Percentiles rank a stretch among this genome's conserved stretches.
phyloP scores from a whole-genome alignment of 2,113 vertebrate genomes.

The Syrmaticus mikado region DNA sequence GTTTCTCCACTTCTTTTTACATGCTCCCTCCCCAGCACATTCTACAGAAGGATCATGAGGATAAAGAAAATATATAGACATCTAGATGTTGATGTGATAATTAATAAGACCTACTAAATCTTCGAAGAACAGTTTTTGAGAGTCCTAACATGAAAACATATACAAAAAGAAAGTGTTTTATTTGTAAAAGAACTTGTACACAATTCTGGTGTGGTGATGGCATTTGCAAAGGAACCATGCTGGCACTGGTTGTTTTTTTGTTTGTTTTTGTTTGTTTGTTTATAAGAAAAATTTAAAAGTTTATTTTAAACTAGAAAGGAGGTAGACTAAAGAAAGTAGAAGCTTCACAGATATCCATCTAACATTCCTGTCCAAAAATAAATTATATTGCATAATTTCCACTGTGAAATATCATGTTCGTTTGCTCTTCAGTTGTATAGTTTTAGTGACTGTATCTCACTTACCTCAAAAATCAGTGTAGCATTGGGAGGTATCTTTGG shows the following conservation, averaged over 20 bases:
- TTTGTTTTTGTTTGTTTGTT: background rate
- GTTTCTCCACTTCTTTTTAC: rapidly evolving
- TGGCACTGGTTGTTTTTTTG: background rate
- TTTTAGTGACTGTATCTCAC: background rate
- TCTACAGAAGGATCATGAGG: background rate
- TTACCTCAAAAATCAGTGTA: slow-evolving; percentile 94
- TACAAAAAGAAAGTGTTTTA: background rate
- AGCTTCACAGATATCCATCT: background rate
- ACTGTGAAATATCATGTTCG: background rate
- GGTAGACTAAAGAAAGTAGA: background rate
- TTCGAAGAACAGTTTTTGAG: background rate
- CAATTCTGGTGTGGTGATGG: background rate
- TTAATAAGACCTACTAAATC: background rate
- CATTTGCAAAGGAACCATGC: background rate
- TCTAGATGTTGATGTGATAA: background rate
- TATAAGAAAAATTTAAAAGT: background rate
- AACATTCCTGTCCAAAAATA: background rate
- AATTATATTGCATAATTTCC: background rate
- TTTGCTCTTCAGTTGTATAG: background rate
- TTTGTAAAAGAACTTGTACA: background rate
- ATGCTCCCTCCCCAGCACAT: background rate
- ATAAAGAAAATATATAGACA: background rate
- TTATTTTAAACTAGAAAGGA: background rate
- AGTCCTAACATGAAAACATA: background rate
- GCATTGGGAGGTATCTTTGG: slow-evolving; percentile 95